Conservation (phyloP, 1,140 invertebrate genomes). For the Elymnias hypermnestra region DNA sequence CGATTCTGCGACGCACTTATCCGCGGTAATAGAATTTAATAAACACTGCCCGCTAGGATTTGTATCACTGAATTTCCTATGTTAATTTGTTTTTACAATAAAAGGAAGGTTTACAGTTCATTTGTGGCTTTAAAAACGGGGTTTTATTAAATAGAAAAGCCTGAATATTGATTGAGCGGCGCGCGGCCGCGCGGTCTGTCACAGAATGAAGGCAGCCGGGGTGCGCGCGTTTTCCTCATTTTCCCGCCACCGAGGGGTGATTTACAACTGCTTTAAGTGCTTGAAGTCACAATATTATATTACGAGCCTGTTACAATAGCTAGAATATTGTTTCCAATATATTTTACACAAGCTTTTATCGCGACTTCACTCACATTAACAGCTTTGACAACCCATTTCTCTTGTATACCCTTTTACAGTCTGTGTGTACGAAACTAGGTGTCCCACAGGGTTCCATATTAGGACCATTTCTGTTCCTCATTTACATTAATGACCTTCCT, state of each 20-base stretch:
- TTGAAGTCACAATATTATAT: constrained; percentile 7
- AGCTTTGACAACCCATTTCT: too few relatives aligned
- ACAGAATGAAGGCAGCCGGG: constrained; percentile 55
- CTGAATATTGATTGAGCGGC: constrained; percentile 60
- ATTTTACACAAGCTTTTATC: neutral
- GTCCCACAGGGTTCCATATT: too few relatives aligned
- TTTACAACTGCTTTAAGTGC: constrained; percentile 11
- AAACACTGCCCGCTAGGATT: neutral
- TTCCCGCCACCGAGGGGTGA: constrained; percentile 59
- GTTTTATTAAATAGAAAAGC: constrained; percentile 12
- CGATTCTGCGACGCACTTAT: constrained; percentile 53
- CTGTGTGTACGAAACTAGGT: too few relatives aligned
- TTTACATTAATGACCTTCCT: too few relatives aligned
- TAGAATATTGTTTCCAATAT: constrained; percentile 5
- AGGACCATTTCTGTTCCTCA: too few relatives aligned
- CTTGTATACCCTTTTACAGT: too few relatives aligned
- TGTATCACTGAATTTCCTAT: neutral
- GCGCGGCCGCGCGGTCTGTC: constrained; percentile 53
- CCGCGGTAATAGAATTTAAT: constrained; percentile 17
- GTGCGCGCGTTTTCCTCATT: constrained; percentile 67
- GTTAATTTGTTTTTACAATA: too few relatives aligned
- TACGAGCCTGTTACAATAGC: constrained; percentile 4
- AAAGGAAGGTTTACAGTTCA: too few relatives aligned
- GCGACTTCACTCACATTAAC: too few relatives aligned
- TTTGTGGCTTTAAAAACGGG: constrained; percentile 26